These are phyloP conservation scores for Chaunax sp. DNA, from an alignment of 2,797 vertebrate species.

Conservation along the genomic window DNA sequence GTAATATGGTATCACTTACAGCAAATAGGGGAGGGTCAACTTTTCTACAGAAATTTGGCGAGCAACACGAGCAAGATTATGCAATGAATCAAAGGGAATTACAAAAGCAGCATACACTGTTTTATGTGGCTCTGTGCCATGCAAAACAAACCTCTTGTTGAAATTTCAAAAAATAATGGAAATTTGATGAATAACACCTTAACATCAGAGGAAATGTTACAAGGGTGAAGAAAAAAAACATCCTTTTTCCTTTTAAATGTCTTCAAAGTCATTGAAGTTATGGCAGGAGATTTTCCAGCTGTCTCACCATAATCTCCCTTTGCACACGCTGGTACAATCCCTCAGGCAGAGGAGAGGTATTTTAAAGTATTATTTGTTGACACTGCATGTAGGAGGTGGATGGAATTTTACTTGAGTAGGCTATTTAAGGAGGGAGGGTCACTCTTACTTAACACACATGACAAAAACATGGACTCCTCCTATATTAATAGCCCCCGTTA, in stretches of 20 bases:
- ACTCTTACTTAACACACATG: conserved; percentile 10
- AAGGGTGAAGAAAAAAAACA: neutral
- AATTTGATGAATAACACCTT: conserved; percentile 44
- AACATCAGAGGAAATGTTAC: conserved; percentile 53
- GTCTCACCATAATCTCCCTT: conserved; percentile 10
- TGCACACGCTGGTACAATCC: conserved; percentile 4
- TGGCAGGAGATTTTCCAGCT: conserved; percentile 21
- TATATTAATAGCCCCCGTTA: conserved; percentile 6
- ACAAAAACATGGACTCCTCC: conserved; percentile 39
- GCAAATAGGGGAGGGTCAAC: conserved; percentile 31
- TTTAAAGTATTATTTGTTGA: conserved; percentile 25
- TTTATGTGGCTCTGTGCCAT: conserved; percentile 4
- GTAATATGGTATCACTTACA: conserved; percentile 23
- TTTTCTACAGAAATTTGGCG: conserved; percentile 27
- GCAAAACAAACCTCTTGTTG: conserved; percentile 55
- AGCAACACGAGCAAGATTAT: conserved; percentile 9
- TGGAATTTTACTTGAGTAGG: conserved; percentile 57
- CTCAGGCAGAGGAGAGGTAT: conserved; percentile 1
- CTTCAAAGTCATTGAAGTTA: too few species aligned
- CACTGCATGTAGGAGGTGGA: conserved; percentile 45
- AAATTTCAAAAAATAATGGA: conserved; percentile 71
- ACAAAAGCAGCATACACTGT: neutral
- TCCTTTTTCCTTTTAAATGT: conserved; percentile 22
- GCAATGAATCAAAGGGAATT: conserved; percentile 33
- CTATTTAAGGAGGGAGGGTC: conserved; percentile 31